Base-by-base conservation (phyloP, 1,140 invertebrate genomes). In the Papilio aristodemus region DNA sequence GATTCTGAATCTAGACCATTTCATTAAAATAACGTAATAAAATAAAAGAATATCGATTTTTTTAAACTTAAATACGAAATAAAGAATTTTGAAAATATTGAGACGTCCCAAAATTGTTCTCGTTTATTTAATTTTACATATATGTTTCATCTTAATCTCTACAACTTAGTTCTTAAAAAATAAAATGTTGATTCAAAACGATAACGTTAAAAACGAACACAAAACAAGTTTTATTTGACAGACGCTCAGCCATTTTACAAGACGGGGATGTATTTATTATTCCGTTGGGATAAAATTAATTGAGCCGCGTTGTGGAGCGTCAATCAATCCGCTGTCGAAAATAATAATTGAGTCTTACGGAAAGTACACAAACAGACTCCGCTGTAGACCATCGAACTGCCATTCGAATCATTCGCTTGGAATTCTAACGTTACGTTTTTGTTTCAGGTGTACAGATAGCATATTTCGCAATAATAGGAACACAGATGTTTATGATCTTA, bases 401-500 rank as follows among this genome's bases (percentile, higher is more conserved):
- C n/a, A n/a, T n/a, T n/a, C n/a, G 27, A 32, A 32, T 32, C 6
- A 32, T 32, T 3, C 27, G 6, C 2, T 32, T 32, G 6, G 27
- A 3, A 32, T 32, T 6, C 27, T 32, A 32, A 32, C 27, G 27
- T 6, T 32, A 32, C 6, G n/a, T 69, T 0, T 69, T 88, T 89
- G 84, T 90, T 90, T 67, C 93, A 95, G 95, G 95, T 90, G 95
- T 95, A 73, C 95, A 95, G 92, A 95, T 95, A 84, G 94, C 95
- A 68, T 95, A 95, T 85, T 93, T 95, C 75, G 94, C 94, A 71
- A 95, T 95, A 74, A 95, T 95, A 84, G 94, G 94, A 75, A 95
- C 94, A 63, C 94, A 95, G 87, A 92, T 95, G 85, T 95, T 95
- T 74, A 94, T 95, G 93, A 93, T 95, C 71, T 83, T 94, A 19